Percentiles rank a stretch among this genome's conserved stretches.
Conservation (phyloP, 2,888 invertebrate genomes). For the Patella caerulea region DNA sequence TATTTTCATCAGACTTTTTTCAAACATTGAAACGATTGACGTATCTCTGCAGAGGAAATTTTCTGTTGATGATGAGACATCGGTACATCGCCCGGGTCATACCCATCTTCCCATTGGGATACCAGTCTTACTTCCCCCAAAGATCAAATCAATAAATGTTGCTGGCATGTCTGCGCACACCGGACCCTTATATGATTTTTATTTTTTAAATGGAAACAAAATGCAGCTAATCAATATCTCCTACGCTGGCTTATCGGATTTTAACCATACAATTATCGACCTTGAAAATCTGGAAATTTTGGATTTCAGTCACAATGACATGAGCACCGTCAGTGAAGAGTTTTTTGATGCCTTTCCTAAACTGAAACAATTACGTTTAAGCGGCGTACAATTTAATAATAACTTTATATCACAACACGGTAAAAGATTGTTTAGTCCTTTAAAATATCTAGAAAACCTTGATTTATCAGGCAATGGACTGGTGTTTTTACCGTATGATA, state of each 20-base stretch:
- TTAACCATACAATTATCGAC: not conserved
- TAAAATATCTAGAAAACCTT: not conserved
- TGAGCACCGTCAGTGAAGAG: not conserved
- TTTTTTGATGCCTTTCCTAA: slow-evolving; percentile 3
- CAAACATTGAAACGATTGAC: too few species aligned
- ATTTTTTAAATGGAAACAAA: not conserved
- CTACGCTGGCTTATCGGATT: not conserved
- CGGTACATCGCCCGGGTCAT: too few species aligned
- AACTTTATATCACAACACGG: not conserved
- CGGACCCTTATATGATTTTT: not conserved
- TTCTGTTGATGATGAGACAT: too few species aligned
- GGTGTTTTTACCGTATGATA: not conserved
- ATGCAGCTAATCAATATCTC: not conserved
- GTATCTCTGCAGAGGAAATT: too few species aligned
- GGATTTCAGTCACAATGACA: not conserved
- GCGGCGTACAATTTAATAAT: not conserved
- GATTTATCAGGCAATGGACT: not conserved
- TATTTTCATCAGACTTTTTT: too few species aligned
- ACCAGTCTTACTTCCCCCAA: not conserved
- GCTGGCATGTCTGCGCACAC: not conserved
- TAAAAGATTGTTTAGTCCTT: not conserved
- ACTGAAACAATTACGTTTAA: not conserved
- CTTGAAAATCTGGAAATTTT: not conserved
- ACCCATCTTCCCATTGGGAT: not conserved
- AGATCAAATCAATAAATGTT: not conserved